Conservation (phyloP, 2,888 invertebrate species). For the Steromphala cineraria region DNA sequence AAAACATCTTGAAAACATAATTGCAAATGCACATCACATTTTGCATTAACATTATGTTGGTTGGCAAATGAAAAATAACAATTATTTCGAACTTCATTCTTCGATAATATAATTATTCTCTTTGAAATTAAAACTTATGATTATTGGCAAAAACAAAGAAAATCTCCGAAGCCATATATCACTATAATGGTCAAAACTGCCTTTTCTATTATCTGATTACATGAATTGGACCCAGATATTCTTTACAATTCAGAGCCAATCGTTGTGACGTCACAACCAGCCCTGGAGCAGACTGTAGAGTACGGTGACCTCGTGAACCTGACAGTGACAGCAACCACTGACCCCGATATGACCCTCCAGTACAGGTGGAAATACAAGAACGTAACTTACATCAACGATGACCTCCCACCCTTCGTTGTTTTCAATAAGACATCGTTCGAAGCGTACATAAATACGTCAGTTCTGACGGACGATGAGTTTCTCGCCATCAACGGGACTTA, state of each 20-base stretch:
- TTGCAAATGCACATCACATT: too few relatives aligned
- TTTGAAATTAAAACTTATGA: too few relatives aligned
- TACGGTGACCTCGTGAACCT: neutral
- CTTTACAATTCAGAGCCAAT: constrained; percentile 2
- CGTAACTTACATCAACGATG: neutral
- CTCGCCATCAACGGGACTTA: neutral
- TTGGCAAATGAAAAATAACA: too few relatives aligned
- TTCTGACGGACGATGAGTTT: neutral
- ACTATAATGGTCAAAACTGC: too few relatives aligned
- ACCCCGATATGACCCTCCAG: neutral
- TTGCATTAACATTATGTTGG: too few relatives aligned
- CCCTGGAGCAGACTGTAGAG: neutral
- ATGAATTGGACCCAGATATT: too few relatives aligned
- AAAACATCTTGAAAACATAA: too few relatives aligned
- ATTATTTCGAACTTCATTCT: too few relatives aligned
- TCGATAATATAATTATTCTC: too few relatives aligned
- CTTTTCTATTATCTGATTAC: too few relatives aligned
- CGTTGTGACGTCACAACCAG: neutral
- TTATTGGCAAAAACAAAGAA: too few relatives aligned
- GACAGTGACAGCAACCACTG: neutral
- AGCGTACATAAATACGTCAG: neutral
- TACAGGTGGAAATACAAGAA: constrained; percentile 8
- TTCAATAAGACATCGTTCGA: neutral
- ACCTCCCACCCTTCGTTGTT: neutral
- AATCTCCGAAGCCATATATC: too few relatives aligned